These are phyloP conservation scores for Sphenopsis melanotis DNA, from an alignment of 2,797 vertebrate species.

Conservation along the genomic window DNA sequence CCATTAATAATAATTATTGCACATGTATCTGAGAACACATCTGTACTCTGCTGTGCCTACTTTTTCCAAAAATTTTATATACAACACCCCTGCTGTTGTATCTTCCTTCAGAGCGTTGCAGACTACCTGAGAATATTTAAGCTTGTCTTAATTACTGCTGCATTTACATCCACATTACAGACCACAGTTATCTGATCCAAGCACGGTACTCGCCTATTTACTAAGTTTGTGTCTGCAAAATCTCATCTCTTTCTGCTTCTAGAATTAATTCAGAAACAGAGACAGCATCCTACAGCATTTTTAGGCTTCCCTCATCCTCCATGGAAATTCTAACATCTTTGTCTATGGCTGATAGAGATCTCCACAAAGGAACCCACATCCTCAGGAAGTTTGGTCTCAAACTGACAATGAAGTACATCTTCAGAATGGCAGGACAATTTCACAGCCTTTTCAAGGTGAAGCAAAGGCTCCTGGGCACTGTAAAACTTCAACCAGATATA, in stretches of 20 bases:
- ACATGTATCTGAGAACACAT: neutral
- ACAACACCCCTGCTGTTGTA: neutral
- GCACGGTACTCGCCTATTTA: accelerated
- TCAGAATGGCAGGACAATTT: neutral
- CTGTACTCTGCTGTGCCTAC: neutral
- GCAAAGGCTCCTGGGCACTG: neutral
- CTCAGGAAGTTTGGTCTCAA: neutral
- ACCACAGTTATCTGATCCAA: neutral
- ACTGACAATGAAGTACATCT: neutral
- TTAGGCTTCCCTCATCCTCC: neutral
- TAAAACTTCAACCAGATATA: neutral
- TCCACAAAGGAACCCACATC: neutral
- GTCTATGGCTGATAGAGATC: neutral
- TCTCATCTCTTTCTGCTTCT: neutral
- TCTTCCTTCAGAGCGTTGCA: neutral
- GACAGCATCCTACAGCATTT: neutral
- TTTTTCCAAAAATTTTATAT: neutral
- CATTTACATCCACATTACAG: neutral
- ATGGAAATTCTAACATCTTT: neutral
- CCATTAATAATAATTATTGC: neutral
- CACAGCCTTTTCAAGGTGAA: neutral
- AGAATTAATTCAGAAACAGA: neutral
- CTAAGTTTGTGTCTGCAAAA: neutral
- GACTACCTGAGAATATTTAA: neutral
- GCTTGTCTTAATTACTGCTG: neutral